Evolutionary conservation across 53 echinoderm and acorn worm species (phyloP), one percentile per base, ranked within the genome.

Genomic region (Henricia sp.): DNA sequence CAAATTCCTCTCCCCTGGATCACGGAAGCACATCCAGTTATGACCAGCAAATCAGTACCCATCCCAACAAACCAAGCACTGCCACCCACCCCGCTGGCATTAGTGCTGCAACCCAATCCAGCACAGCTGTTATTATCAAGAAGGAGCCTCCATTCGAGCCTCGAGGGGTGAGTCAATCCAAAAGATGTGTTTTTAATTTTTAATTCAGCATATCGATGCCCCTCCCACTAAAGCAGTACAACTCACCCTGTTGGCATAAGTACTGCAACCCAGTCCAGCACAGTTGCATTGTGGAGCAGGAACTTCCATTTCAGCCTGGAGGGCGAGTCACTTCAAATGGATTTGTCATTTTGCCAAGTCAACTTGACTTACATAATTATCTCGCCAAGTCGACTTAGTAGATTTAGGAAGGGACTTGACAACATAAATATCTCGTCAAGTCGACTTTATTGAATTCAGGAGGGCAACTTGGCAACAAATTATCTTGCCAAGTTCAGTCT

Each of bases 121-220:
- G n/a, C 21, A 17, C 52, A 83, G 41, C 69, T 42, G 53, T 53
- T 12, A 6, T 23, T 68, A 52, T 68, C 32, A 83, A 68, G 68
- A 48, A 64, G 44, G 80, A 80, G 63, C 55, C 52, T 27, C 32
- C 68, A 68, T 52, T 39, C 13, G 17, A 5, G 25, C 40, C 77
- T 20, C 59, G 70, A 70, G 74, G 72, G 52, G 39, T 16, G 12
- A 42, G 44, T 3, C 62, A 64, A 33, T 74, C 86, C 6, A 85
- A 85, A 29, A 72, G 33, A 29, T 27, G 23, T 16, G 39, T 12
- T 17, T 4, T 23, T 11, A 3, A 51, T n/a, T 51, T 51, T 17
- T 13, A 51, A 21, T 51, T n/a, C 17, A 51, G 52, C 21, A 21
- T 51, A 17, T 51, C 21, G 52, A 17, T 21, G 19, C 17, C 17